Percentiles rank a stretch among this genome's conserved stretches.
Evolutionary conservation across 2,888 invertebrate genomes (phyloP).

Genomic region (Piscicola geometra): DNA sequence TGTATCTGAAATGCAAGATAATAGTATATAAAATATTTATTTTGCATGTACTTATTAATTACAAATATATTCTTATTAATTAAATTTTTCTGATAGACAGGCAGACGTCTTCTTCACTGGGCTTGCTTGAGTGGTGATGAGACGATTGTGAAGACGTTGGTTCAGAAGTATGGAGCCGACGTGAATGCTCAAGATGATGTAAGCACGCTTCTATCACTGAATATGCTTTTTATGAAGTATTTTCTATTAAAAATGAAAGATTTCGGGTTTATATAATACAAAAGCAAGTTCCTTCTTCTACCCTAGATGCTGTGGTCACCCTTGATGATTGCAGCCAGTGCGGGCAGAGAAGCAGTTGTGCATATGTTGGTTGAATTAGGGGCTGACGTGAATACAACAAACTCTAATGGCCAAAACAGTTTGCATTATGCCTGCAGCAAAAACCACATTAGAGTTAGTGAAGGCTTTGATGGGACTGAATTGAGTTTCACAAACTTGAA

Average conservation of each 20-base stretch:
- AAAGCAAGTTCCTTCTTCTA: too few species aligned
- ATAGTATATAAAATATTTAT: too few species aligned
- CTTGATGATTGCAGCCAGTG: conserved; percentile 24
- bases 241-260: too few species aligned
- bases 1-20: too few species aligned
- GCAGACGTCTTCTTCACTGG: conserved; percentile 25
- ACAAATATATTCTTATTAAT: background rate
- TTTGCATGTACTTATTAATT: background rate
- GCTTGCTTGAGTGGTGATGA: conserved; percentile 20
- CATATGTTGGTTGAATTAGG: conserved; percentile 16
- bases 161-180: background rate
- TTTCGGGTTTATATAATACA: too few species aligned
- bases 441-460: conserved; percentile 21
- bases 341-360: conserved; percentile 22
- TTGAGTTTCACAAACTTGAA: too few species aligned
- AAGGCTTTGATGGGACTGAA: too few species aligned
- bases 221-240: too few species aligned
- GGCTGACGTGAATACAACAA: conserved; percentile 28
- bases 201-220: too few species aligned
- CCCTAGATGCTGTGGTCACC: conserved; percentile 27
- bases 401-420: conserved; percentile 18
- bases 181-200: conserved; percentile 28
- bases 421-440: conserved; percentile 30
- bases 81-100: conserved; percentile 12
- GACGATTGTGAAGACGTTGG: conserved; percentile 7